phyloP scores from a whole-genome alignment of 2,888 invertebrate species.

The Anticlea derivata region DNA sequence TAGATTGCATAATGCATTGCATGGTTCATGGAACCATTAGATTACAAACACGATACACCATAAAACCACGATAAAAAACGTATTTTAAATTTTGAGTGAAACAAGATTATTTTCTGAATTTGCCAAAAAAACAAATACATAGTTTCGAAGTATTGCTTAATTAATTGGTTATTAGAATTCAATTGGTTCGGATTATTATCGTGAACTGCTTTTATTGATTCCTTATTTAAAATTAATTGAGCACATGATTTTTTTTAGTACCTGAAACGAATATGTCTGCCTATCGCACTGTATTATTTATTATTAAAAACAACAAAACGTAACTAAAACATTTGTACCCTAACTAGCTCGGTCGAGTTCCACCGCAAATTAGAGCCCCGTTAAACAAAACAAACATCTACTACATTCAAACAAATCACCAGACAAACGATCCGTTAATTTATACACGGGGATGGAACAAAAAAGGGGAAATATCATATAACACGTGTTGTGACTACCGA shows the following conservation, averaged over 20 bases:
- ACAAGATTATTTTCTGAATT: not conserved
- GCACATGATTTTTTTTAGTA: no score
- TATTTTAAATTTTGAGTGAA: not conserved
- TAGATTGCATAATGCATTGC: not conserved
- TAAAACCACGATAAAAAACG: not conserved
- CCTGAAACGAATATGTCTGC: no score
- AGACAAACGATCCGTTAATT: constrained; percentile 34
- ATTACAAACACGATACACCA: not conserved
- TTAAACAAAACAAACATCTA: constrained; percentile 16
- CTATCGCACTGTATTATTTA: no score
- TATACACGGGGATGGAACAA: constrained; percentile 23
- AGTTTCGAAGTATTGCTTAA: no score
- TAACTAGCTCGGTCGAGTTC: not conserved
- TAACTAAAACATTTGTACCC: no score
- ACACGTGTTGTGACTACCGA: constrained; percentile 13
- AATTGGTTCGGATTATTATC: no score
- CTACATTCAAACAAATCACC: constrained; percentile 32
- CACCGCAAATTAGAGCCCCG: constrained; percentile 15
- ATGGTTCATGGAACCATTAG: not conserved
- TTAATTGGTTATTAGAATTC: no score
- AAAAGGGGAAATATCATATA: constrained; percentile 26
- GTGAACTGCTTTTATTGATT: no score
- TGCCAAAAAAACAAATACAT: no score
- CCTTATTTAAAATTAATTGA: no score
- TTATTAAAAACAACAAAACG: no score